Evolutionary conservation across 2,113 vertebrate genomes (phyloP).

Genomic region (Lichenostomus cassidix): DNA sequence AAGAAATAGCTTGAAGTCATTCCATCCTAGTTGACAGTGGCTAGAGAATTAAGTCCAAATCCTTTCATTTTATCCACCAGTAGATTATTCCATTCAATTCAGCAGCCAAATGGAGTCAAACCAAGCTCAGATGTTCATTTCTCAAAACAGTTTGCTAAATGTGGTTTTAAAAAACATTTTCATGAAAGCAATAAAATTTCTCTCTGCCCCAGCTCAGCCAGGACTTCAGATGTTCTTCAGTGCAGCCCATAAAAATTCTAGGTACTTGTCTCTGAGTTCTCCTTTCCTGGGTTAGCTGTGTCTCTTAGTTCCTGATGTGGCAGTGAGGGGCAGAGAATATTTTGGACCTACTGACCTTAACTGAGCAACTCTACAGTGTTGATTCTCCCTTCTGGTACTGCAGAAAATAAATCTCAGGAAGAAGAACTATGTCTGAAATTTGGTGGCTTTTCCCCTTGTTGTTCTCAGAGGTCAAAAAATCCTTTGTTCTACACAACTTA

Average conservation of each 20-base stretch:
- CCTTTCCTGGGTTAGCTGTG: background rate
- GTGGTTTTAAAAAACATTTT: background rate
- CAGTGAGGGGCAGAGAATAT: background rate
- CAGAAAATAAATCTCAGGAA: background rate
- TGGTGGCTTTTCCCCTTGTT: background rate
- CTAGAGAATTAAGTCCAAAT: conserved; percentile 29
- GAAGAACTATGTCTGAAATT: background rate
- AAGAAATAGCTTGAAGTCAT: conserved; percentile 20
- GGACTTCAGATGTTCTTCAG: background rate
- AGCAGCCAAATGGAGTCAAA: conserved; percentile 10
- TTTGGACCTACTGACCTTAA: background rate
- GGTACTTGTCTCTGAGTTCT: background rate
- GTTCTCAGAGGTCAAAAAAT: background rate
- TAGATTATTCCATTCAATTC: background rate
- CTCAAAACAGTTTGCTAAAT: background rate
- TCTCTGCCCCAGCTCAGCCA: background rate
- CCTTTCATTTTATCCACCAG: background rate
- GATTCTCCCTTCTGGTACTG: background rate
- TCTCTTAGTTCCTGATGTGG: background rate
- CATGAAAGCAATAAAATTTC: background rate
- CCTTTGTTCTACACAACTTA: background rate
- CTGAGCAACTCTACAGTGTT: rapidly evolving
- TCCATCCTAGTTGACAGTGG: conserved; percentile 2
- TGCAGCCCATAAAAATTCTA: background rate
- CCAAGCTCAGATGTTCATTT: background rate